phyloP scores from a whole-genome alignment of 1,140 invertebrate species.

The Temnothorax longispinosus region DNA sequence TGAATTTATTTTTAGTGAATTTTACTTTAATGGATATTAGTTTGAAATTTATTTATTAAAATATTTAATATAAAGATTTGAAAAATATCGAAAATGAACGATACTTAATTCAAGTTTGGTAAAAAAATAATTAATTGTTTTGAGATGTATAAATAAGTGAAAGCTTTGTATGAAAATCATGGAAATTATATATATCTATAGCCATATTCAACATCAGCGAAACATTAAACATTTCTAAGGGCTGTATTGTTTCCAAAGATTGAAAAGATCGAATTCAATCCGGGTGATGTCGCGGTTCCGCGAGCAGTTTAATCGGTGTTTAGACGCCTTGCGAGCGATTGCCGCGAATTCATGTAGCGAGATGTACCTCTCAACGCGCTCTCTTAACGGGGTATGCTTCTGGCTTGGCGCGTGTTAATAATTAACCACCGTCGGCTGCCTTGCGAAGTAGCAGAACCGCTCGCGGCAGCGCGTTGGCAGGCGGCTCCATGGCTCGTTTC shows the following conservation, averaged over 20 bases:
- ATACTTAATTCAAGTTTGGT: neutral
- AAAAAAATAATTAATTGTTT: neutral
- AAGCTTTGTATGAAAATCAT: neutral
- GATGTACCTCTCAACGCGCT: slow-evolving; percentile 35
- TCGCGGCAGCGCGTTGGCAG: slow-evolving; percentile 59
- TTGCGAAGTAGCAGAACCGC: slow-evolving; percentile 63
- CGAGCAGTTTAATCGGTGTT: slow-evolving; percentile 69
- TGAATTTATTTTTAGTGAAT: neutral
- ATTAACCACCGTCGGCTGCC: slow-evolving; percentile 76
- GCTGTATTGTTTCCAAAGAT: neutral
- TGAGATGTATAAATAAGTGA: neutral
- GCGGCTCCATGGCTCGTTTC: slow-evolving; percentile 73
- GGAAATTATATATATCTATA: neutral
- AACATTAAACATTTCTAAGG: neutral
- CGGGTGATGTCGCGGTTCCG: neutral
- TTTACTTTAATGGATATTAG: neutral
- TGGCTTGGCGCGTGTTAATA: slow-evolving; percentile 76
- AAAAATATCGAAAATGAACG: neutral
- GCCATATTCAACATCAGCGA: neutral
- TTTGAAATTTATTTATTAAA: neutral
- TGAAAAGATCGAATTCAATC: slow-evolving; percentile 40
- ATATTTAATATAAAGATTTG: neutral
- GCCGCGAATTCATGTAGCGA: slow-evolving; percentile 8
- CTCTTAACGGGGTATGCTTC: slow-evolving; percentile 57
- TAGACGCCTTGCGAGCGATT: slow-evolving; percentile 56